Evolutionary conservation across 2,113 vertebrate species (phyloP).

Genomic region (Petromus typicus): DNA sequence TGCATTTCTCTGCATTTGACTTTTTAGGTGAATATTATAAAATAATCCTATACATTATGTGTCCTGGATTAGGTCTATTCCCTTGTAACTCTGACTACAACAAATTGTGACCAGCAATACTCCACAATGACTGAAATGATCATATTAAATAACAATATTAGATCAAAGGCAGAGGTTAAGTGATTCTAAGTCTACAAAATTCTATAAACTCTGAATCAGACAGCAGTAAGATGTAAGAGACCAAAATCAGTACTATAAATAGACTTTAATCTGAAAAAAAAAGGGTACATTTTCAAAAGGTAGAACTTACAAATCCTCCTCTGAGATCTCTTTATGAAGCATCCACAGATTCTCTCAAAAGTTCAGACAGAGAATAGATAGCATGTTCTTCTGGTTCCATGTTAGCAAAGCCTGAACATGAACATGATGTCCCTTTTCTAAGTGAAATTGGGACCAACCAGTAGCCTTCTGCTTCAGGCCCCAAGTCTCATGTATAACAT

Average conservation of each 20-base stretch:
- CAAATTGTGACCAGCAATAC: not conserved
- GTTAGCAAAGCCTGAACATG: not conserved
- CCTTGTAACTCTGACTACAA: too few relatives aligned
- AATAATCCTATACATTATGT: too few relatives aligned
- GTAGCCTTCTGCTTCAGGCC: not conserved
- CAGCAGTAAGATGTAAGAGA: not conserved
- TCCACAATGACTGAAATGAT: conserved; percentile 40
- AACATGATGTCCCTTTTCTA: not conserved
- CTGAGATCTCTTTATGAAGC: not conserved
- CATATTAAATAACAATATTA: not conserved
- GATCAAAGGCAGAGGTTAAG: conserved; percentile 21
- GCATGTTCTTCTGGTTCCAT: not conserved
- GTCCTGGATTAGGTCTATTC: too few relatives aligned
- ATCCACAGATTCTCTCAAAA: not conserved
- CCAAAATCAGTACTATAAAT: not conserved
- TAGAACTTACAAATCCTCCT: not conserved
- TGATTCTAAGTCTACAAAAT: not conserved
- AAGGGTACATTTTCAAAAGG: not conserved
- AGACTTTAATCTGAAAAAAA: not conserved
- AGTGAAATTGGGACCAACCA: not conserved
- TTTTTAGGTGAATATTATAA: too few relatives aligned
- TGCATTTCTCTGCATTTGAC: too few relatives aligned
- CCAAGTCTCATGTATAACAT: not conserved
- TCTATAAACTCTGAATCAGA: not conserved
- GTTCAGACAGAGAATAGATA: not conserved